A percentile compares a stretch with the other conserved stretches of the same genome.
These are phyloP conservation scores for Oreochromis niloticus DNA, from an alignment of 2,113 vertebrate genomes.

Conservation along the genomic window DNA sequence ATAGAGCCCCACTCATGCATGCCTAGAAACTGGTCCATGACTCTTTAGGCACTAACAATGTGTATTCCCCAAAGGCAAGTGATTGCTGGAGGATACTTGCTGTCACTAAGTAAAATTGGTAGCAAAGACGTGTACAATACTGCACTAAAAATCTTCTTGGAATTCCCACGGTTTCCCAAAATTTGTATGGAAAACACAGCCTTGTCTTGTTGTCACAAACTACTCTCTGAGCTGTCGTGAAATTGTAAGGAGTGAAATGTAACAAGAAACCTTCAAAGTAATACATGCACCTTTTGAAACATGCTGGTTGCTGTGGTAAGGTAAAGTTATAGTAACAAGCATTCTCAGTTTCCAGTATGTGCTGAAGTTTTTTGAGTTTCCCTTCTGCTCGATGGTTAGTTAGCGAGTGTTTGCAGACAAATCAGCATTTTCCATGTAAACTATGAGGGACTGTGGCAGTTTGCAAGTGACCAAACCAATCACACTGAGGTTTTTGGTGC, in stretches of 20 bases:
- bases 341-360: neutral
- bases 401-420: neutral
- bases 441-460: neutral
- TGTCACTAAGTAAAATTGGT: neutral
- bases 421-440: neutral
- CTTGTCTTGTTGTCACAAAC: neutral
- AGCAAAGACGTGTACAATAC: rapidly evolving
- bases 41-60: neutral
- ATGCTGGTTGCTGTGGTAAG: neutral
- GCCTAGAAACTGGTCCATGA: neutral
- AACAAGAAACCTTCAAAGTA: neutral
- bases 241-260: neutral
- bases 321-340: neutral
- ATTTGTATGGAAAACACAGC: neutral
- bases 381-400: neutral
- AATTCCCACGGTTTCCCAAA: neutral
- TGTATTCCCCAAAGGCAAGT: neutral
- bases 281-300: neutral
- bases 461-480: neutral
- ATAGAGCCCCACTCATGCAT: neutral
- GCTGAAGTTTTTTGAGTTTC: too few relatives aligned
- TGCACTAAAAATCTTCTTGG: neutral
- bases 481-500: neutral
- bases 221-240: neutral
- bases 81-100: neutral